phyloP scores from a whole-genome alignment of 2,888 invertebrate species.

The Brenthis hecate region DNA sequence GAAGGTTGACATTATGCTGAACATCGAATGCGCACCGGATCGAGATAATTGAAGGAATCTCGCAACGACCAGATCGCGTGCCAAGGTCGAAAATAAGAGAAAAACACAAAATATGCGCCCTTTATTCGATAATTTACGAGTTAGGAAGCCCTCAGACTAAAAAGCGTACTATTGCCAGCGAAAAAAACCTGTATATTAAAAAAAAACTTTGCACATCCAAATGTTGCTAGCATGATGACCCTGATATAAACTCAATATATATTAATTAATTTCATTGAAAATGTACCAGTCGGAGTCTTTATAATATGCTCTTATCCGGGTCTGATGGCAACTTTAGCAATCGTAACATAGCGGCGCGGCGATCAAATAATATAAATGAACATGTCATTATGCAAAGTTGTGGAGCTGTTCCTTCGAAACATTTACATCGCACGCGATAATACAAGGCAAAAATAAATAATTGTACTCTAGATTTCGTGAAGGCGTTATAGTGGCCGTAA shows the following conservation, averaged over 20 bases:
- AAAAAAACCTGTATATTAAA: too few species aligned
- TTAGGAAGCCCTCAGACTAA: constrained; percentile 33
- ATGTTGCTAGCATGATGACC: too few species aligned
- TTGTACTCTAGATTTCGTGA: constrained; percentile 23
- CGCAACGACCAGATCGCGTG: constrained; percentile 59
- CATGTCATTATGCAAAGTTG: constrained; percentile 61
- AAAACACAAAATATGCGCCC: constrained; percentile 50
- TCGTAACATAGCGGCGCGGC: constrained; percentile 41
- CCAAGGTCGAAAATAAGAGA: constrained; percentile 56
- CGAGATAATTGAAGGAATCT: constrained; percentile 49
- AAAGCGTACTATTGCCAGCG: not conserved
- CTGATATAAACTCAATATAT: too few species aligned
- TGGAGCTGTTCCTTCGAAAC: constrained; percentile 45
- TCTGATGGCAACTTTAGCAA: constrained; percentile 29
- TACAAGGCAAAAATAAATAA: constrained; percentile 25
- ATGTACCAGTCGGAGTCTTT: not conserved
- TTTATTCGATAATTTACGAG: constrained; percentile 55
- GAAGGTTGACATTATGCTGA: constrained; percentile 38
- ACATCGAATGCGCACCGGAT: constrained; percentile 30
- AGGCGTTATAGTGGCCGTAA: constrained; percentile 13
- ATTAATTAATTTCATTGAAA: not conserved
- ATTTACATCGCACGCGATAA: constrained; percentile 45
- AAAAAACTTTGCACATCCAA: too few species aligned
- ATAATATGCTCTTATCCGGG: too few species aligned
- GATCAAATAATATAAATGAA: constrained; percentile 61